These are phyloP conservation scores for Ciconia boyciana DNA, from an alignment of 2,113 vertebrate species.

Conservation along the genomic window DNA sequence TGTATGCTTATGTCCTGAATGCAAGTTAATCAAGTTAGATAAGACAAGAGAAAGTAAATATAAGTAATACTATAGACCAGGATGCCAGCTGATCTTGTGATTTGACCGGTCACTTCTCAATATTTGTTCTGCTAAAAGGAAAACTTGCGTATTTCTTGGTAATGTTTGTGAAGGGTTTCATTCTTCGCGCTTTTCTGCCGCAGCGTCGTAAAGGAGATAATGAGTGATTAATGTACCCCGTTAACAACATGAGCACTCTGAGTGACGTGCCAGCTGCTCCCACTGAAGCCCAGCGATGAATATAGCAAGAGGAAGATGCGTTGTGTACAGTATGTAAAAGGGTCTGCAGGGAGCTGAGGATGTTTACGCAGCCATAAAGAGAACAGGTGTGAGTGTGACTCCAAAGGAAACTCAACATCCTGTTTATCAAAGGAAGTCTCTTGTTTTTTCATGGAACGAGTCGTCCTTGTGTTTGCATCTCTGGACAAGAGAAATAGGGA, in stretches of 20 bases:
- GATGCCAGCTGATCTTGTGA: background rate
- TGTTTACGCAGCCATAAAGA: conserved; percentile 15
- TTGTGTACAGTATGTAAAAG: background rate
- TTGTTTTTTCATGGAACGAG: background rate
- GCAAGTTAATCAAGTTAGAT: conserved; percentile 8
- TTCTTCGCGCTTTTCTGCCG: background rate
- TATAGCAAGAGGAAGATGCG: background rate
- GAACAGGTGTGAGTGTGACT: background rate
- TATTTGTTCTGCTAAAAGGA: conserved; percentile 38
- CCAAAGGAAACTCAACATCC: background rate
- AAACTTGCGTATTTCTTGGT: background rate
- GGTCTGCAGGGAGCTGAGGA: background rate
- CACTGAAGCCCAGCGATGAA: background rate
- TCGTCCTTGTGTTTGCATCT: background rate
- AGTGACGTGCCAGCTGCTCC: background rate
- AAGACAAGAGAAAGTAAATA: conserved; percentile 26
- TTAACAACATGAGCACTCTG: background rate
- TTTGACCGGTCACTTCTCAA: background rate
- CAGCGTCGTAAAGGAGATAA: background rate
- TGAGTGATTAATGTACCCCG: background rate
- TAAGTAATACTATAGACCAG: background rate
- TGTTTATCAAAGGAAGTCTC: background rate
- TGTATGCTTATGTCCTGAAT: background rate
- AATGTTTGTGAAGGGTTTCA: background rate
- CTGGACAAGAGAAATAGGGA: background rate